Evolutionary conservation across 2,113 vertebrate species (phyloP).

Genomic region (Anarhynchus alexandrinus): DNA sequence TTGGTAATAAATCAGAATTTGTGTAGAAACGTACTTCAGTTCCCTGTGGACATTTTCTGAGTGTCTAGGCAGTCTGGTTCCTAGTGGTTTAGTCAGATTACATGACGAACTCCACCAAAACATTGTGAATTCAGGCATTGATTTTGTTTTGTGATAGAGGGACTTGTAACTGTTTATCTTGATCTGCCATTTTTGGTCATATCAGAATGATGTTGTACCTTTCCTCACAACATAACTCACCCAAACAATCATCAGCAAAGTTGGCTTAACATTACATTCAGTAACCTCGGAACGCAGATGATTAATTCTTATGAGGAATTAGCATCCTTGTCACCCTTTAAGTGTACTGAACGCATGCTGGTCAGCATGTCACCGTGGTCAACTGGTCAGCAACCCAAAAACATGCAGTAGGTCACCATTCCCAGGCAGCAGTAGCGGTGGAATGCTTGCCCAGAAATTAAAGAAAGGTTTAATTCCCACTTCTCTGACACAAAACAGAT

Average conservation of each 20-base stretch:
- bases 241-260: background rate
- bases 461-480: background rate
- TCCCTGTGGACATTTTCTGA: background rate
- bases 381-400: background rate
- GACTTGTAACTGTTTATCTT: background rate
- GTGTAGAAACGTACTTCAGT: background rate
- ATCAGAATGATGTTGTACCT: background rate
- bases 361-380: too few relatives aligned
- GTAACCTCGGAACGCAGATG: background rate
- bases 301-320: background rate
- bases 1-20: background rate
- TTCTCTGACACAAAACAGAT: background rate
- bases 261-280: background rate
- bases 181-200: background rate
- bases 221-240: background rate
- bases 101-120: background rate
- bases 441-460: background rate
- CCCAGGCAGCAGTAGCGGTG: background rate
- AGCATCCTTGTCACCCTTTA: background rate
- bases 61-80: background rate
- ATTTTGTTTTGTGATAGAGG: background rate
- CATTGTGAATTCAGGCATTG: background rate
- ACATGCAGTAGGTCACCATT: background rate
- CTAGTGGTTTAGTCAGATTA: background rate
- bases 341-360: background rate